Evolutionary conservation across 1,140 invertebrate species (phyloP), one percentile per base, ranked within the genome.

Genomic region (Trypoxylus dichotomus): DNA sequence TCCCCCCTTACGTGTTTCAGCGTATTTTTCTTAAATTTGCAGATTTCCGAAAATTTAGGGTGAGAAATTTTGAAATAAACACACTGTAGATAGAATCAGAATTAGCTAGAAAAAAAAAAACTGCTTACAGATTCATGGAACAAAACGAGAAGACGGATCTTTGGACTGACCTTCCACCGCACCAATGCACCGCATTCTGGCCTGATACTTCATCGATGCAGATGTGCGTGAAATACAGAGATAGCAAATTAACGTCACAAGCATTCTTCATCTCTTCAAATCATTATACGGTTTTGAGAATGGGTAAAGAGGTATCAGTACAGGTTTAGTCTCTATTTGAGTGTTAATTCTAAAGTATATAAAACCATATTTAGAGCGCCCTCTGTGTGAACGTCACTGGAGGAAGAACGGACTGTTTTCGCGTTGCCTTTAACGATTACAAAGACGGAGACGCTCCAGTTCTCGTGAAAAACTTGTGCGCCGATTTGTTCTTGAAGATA

Each of bases 121-220:
- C 10, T 43, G 3, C 19, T 68, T 68, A 24, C 1, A 87, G 93
- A 27, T 95, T 93, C 85, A 95, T 95, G 94, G 94, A 96, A 83
- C 91, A 95, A 81, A 95, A 95, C 82, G 93, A 95, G 83, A 89
- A 92, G 54, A 93, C 93, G 0, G 94, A 96, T 86, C 86, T 95
- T 0, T 96, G 94, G 94, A 91, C 93, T 58, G 94, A 96, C 86
- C 86, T 95, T 29, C 85, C 88, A 3, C 91, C 92, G 1, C 88
- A 89, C 73, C 92, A 94, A 85, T 93, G 90, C 79, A 86, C 91
- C 6, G 89, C 93, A 13, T 95, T 94, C 84, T 95, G 94, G 94
- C 94, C 94, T 0, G 92, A 92, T 79, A 95, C 94, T 0, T 91
- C 94, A 79, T 92, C 91, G 0, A 93, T 94, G 91, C 90, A 89